Conservation (phyloP, 1,140 invertebrate species). For the Ceratoteleas bidentatus region DNA sequence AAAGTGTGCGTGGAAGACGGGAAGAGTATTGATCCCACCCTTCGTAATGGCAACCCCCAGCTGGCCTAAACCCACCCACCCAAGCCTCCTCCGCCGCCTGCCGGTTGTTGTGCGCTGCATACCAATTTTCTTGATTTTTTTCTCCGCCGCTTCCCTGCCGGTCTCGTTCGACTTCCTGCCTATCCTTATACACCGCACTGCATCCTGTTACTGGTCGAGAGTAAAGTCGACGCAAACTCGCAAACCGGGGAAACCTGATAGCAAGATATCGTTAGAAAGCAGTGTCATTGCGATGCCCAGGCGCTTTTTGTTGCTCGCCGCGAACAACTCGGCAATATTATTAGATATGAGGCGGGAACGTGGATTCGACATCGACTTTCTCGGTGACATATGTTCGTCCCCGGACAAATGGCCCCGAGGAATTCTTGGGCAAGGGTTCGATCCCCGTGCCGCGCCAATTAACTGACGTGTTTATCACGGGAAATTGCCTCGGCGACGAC, state of each 20-base stretch:
- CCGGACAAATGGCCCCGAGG: no score
- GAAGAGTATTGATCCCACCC: constrained; percentile 80
- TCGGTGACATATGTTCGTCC: not conserved
- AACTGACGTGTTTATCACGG: constrained; percentile 15
- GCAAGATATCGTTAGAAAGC: constrained; percentile 66
- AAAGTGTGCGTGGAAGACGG: constrained; percentile 72
- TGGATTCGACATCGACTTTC: constrained; percentile 35
- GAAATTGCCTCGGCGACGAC: not conserved
- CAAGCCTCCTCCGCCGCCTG: constrained; percentile 72
- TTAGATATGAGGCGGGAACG: constrained; percentile 28
- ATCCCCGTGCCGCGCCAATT: not conserved
- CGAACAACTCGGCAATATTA: constrained; percentile 38
- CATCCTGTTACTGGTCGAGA: constrained; percentile 65
- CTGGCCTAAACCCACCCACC: constrained; percentile 75
- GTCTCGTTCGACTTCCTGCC: constrained; percentile 69
- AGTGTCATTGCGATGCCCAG: constrained; percentile 54
- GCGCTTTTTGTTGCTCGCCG: constrained; percentile 39
- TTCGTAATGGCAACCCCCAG: constrained; percentile 74
- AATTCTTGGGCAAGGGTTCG: not conserved
- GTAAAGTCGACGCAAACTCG: constrained; percentile 60
- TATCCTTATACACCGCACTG: constrained; percentile 69
- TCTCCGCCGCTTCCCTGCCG: constrained; percentile 60
- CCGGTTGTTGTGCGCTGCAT: constrained; percentile 81
- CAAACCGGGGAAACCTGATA: constrained; percentile 66
- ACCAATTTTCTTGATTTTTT: constrained; percentile 81